These are phyloP conservation scores for Leptinotarsa texana DNA, from an alignment of 1,140 invertebrate species.

Conservation along the genomic window DNA sequence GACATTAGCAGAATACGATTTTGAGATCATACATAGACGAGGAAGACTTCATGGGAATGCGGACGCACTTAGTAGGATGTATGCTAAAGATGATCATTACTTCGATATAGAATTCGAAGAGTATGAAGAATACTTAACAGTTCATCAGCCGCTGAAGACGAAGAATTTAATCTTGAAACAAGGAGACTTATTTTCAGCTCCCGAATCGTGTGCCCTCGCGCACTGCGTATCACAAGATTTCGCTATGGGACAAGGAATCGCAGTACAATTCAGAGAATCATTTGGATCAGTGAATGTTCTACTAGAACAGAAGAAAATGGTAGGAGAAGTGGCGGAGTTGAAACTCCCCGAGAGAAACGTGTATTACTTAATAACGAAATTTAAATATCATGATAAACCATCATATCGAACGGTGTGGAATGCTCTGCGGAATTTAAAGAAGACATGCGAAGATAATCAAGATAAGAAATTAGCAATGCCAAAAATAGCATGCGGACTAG, in stretches of 20 bases:
- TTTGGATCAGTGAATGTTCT: not conserved
- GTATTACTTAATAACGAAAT: not conserved
- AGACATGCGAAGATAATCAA: not conserved
- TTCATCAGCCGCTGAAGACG: not conserved
- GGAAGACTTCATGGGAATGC: constrained; percentile 16
- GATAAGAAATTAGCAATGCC: not conserved
- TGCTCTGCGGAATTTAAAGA: not conserved
- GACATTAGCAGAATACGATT: constrained; percentile 30
- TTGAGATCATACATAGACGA: constrained; percentile 17
- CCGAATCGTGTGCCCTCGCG: not conserved
- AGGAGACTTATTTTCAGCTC: constrained; percentile 4
- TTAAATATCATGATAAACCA: constrained; percentile 8
- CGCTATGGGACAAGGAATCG: constrained; percentile 8
- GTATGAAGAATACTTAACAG: constrained; percentile 1
- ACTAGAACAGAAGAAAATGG: not conserved
- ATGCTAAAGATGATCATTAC: constrained; percentile 5
- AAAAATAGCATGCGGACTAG: not conserved
- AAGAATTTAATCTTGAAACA: not conserved
- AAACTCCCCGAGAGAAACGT: not conserved
- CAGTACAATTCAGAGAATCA: not conserved
- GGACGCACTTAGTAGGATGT: constrained; percentile 18
- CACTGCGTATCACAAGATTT: constrained; percentile 12
- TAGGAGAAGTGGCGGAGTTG: not conserved
- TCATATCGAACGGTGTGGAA: not conserved
- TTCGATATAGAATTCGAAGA: constrained; percentile 4